Evolutionary conservation across 2,113 vertebrate genomes (phyloP).

Genomic region (Cyprinodon tularosa): DNA sequence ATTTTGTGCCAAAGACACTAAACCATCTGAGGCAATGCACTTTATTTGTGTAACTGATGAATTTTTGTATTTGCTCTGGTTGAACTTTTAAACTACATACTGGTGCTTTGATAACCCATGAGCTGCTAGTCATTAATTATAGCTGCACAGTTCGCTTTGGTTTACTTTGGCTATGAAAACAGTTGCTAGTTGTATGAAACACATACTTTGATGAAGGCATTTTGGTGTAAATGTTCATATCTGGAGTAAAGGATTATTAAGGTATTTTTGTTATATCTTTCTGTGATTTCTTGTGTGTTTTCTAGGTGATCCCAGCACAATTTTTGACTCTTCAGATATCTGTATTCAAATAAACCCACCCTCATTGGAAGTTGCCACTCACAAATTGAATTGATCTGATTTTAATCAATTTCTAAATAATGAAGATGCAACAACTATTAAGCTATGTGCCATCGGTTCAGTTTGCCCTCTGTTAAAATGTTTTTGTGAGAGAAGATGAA

Average conservation of each 20-base stretch:
- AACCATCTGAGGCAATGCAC: background rate
- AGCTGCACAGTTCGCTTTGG: background rate
- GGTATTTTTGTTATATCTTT: too few relatives aligned
- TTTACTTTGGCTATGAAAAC: background rate
- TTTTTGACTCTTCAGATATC: too few relatives aligned
- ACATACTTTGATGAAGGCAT: background rate
- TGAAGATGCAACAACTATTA: too few relatives aligned
- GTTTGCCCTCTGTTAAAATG: too few relatives aligned
- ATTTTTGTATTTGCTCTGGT: constrained; percentile 6
- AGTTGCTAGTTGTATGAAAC: background rate
- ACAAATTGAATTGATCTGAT: too few relatives aligned
- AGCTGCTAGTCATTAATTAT: background rate
- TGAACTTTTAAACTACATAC: constrained; percentile 7
- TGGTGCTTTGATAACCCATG: background rate
- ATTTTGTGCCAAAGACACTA: background rate
- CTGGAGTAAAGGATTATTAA: too few relatives aligned
- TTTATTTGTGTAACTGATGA: constrained; percentile 7
- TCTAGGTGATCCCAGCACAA: too few relatives aligned
- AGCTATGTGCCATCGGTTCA: too few relatives aligned
- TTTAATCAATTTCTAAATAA: too few relatives aligned
- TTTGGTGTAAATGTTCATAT: too few relatives aligned
- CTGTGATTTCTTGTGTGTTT: too few relatives aligned
- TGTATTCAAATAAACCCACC: background rate
- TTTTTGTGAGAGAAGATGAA: too few relatives aligned
- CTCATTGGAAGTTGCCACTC: background rate